Base-by-base conservation (phyloP, 1,140 invertebrate species). In the Papilio polytes region DNA sequence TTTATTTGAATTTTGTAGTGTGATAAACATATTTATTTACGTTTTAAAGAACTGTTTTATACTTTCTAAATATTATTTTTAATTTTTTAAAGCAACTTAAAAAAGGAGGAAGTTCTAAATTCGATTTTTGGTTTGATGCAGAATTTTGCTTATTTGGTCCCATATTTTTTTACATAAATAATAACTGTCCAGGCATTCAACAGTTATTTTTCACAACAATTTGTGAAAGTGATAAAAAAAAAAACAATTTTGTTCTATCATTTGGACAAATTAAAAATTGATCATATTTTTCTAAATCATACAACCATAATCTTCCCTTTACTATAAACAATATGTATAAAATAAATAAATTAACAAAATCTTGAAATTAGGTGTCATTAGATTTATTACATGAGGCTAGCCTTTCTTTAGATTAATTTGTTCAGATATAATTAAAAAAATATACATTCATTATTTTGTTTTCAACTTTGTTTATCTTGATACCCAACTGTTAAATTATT, bases 401-500 rank as follows among this genome's bases (percentile, higher is more conserved):
- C 12, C 20, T 63, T 63, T 63, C 20, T 63, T 63, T 26, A 63
- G 59, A 13, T 63, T 63, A 26, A 63, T 63, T 48, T 26, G 20
- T 63, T 10, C 59, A 63, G 8, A 26, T 22, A 26, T 63, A 63
- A 63, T 2, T 63, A 13, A 63, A 12, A 20, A 22, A 63, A 63
- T 63, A 12, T 26, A 63, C 8, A 26, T 63, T 10, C 22, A 79
- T 81, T 72, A 84, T 74, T 72, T 76, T 48, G 53, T 74, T 7
- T 63, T 3, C 12, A 63, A 26, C 22, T 31, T 66, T 31, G 22
- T 31, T 18, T 36, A 31, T 0, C 63, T 66, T 66, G 26, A 66
- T 66, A 66, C 12, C 63, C 63, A 66, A 31, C 26, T 31, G 26
- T 66, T 66, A 36, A 66, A 66, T 66, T 66, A 66, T 66, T 66